Evolutionary conservation across 2,888 invertebrate species (phyloP), one percentile per base, ranked within the genome.

Genomic region (Lasioglossum zephyrum): DNA sequence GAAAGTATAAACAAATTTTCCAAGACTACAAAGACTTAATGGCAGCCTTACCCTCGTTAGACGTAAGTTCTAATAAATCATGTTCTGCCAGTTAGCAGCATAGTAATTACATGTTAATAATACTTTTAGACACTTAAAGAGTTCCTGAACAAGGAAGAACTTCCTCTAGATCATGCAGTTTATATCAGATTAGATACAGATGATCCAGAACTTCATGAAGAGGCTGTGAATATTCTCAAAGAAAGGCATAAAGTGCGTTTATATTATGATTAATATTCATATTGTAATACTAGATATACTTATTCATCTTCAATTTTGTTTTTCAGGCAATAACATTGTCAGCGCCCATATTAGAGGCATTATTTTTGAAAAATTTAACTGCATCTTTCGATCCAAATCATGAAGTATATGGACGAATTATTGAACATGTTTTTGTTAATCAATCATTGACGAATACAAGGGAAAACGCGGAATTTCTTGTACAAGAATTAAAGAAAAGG

Each of bases 341-440:
- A n/a, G 74, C 92, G 69, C 87, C 89, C 66, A 92, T 94, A 78
- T 82, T 95, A 73, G 94, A 94, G 89, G 93, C 93, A 87, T 81
- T 95, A 8, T 95, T 95, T 80, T 92, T 94, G 75, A 93, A 93
- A 84, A 92, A 95, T 79, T 90, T 95, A 75, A 95, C 95, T 13
- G 84, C 90, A 13, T 92, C 82, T 26, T 95, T 95, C 39, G 89
- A 89, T 73, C 94, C 95, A 4, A 92, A 92, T 88, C 94, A 94
- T 79, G 89, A 91, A 13, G 79, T 95, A 39, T 95, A 94, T 60
- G 90, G 93, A 76, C 89, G 89, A 88, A 93, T 95, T 73, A 85
- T 95, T 26, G 93, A 94, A 72, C 91, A 93, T 77, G 93, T 94
- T 9, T 93, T 94, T 70, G 31, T 91, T n/a, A 94, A 95, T 85